Base-by-base conservation (phyloP, 2,888 invertebrate genomes). In the Caenorhabditis parvicauda region DNA sequence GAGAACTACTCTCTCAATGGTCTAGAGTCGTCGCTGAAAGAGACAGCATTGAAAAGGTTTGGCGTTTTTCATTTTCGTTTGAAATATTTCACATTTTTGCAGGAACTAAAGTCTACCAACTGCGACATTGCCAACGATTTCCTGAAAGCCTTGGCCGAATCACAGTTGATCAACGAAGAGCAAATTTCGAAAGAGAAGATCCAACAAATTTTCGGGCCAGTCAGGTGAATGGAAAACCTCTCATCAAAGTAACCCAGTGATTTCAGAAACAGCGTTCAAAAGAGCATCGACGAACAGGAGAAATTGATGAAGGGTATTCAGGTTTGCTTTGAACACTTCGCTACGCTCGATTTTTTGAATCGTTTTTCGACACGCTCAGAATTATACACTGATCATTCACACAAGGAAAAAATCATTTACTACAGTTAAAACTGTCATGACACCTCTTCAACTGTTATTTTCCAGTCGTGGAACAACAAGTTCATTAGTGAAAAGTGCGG, bases 211-310 rank as follows among this genome's bases (percentile, higher is more conserved):
- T 89, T 90, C 75, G 88, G 88, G 22, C 88, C 90, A 12, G 84
- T 93, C 59, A 89, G n/a, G n/a, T n/a, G n/a, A n/a, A n/a, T n/a
- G n/a, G n/a, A n/a, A n/a, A n/a, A n/a, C n/a, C n/a, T n/a, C n/a
- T n/a, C n/a, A n/a, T n/a, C n/a, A n/a, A n/a, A n/a, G n/a, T n/a
- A n/a, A n/a, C n/a, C n/a, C n/a, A n/a, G n/a, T 89, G 82, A 87
- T 12, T 37, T 61, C 25, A 53, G 45, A 32, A 27, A 87, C 61
- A 88, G 89, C 83, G 89, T 90, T 9, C 86, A 87, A 52, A 89
- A 89, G 50, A 90, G 89, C 80, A 83, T 89, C 66, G 85, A 86
- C 54, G 87, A 86, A 53, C 91, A 93, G 81, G 88, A 79, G 72
- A 82, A 84, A 19, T 82, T 91, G 22, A 84, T 90, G 32, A 84